Evolutionary conservation across 2,113 vertebrate genomes (phyloP), one percentile per base, ranked within the genome.

Genomic region (Toxostoma redivivum): DNA sequence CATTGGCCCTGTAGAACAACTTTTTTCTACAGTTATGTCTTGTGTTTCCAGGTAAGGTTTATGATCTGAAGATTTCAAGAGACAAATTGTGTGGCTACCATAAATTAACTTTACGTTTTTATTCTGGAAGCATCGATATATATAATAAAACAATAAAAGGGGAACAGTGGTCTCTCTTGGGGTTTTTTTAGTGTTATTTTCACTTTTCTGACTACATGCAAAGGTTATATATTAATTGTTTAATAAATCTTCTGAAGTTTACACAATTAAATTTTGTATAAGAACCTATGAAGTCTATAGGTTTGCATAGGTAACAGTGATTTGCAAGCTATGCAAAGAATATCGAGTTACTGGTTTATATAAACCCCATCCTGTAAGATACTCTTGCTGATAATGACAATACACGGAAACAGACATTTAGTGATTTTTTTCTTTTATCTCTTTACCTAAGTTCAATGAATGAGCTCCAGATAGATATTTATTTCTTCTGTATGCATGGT

Each of bases 381-480:
- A 48, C 12, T 38, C 5, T 76, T 76, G 18, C 5, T 84, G 3
- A 54, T 58, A 82, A 28, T 6, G 3, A 33, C 31, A 73, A 53
- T 15, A 37, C 13, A 69, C 1, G 47, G 23, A 76, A 28, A 64
- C 3, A 83, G 15, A 50, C 0, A 44, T 50, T 33, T 44, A 48
- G 6, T 0, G 0, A 14, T 38, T 33, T 25, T 67, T 73, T 20
- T 18, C 7, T 61, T 65, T 83, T n/a, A 10, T 80, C 5, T 70
- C 17, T 27, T 18, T 83, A 42, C 11, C 5, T 8, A 66, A 56
- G 15, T 74, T 61, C 22, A 58, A 11, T 40, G 38, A 66, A 81
- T 25, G 9, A 48, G 9, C 35, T 37, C 54, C 37, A 62, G 76
- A 77, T n/a, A 53, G 16, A 25, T 44, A 54, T 70, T 83, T n/a